Base-by-base conservation (phyloP, 2,888 invertebrate genomes). In the Zootermopsis nevadensis region DNA sequence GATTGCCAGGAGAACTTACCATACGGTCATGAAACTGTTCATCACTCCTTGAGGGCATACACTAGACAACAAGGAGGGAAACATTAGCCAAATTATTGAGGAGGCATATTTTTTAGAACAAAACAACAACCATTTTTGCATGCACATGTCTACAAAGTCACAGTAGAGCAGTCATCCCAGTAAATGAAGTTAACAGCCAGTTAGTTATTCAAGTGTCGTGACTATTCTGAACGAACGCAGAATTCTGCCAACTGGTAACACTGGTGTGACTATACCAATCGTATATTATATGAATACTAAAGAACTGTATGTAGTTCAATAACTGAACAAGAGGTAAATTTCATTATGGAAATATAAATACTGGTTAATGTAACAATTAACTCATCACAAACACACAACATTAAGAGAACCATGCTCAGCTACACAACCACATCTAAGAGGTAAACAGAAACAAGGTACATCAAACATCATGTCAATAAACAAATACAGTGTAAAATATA, bases 21-120 rank as follows among this genome's bases (percentile, higher is more conserved):
- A 95, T 90, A 95, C 94, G 91, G 94, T 94, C 94, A 95, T 94
- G 93, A 95, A 95, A 93, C 94, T 95, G 94, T 95, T 95, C 94
- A 95, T 94, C 93, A 95, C 93, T 94, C 95, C 95, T 93, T 94
- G 95, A 91, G 94, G 93, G 94, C 94, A 94, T 92, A 94, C 93
- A 94, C 94, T 94, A 93, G 93, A 92, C 91, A 92, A 92, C 91
- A 91, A 92, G 91, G 92, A 82, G 83, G 66, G 12, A 80, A 74
- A 53, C 38, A 76, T 67, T 80, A 80, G 83, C 80, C 31, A 79
- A 2, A 30, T 35, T 48, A 66, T 35, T 35, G 42, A 60, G 33
- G 31, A 69, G 33, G 69, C 69, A 33, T 66, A 8, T 69, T 69
- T 69, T 69, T 69, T n/a, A n/a, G 60, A 60, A 60, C 69, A 15